Conservation (phyloP, 1,140 invertebrate species). For the Drosophila albomicans region DNA sequence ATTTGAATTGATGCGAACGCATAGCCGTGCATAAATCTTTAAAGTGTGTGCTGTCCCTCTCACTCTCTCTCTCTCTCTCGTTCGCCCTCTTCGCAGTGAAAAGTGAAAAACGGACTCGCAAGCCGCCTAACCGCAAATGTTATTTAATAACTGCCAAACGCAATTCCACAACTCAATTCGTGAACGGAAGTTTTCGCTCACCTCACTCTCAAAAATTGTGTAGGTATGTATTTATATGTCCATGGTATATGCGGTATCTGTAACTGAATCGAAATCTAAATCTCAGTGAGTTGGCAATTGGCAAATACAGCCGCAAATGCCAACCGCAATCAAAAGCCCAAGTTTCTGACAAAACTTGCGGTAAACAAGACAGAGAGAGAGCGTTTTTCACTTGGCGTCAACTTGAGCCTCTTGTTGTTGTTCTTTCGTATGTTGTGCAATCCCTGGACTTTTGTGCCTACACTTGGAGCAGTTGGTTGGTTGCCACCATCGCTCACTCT, state of each 20-base stretch:
- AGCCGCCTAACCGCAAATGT: conserved; percentile 6
- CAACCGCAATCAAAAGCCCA: conserved; percentile 46
- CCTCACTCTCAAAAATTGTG: neutral
- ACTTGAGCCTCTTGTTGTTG: conserved; percentile 28
- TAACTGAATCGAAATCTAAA: conserved; percentile 8
- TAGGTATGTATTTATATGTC: no score
- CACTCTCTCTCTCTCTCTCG: no score
- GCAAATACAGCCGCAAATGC: conserved; percentile 29
- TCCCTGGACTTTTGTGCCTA: neutral
- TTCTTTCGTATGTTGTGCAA: no score
- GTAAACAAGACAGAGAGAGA: conserved; percentile 52
- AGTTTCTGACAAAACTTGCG: conserved; percentile 59
- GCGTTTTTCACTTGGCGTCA: conserved; percentile 47
- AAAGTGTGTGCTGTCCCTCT: conserved; percentile 39
- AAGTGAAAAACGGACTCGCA: neutral
- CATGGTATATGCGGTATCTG: neutral
- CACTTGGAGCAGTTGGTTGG: neutral
- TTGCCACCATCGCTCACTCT: neutral
- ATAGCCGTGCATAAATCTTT: conserved; percentile 59
- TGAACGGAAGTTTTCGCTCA: conserved; percentile 4
- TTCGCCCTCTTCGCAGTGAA: no score
- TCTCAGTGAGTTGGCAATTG: conserved; percentile 37
- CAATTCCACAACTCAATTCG: conserved; percentile 25
- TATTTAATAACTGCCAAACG: conserved; percentile 21
- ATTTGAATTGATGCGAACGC: conserved; percentile 65